These are phyloP conservation scores for Bubo bubo DNA, from an alignment of 2,113 vertebrate species.

Conservation along the genomic window DNA sequence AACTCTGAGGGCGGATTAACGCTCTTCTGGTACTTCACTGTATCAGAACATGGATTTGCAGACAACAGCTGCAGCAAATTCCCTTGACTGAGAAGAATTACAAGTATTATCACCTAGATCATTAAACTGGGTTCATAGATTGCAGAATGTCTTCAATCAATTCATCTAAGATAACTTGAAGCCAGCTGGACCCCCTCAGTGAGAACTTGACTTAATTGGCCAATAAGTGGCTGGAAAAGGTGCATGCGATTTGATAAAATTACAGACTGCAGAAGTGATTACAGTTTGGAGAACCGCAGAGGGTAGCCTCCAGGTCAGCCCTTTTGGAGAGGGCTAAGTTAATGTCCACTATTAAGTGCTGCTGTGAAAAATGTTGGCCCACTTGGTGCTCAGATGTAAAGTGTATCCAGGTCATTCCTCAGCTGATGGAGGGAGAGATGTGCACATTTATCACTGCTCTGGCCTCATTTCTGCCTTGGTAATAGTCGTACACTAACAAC, in stretches of 20 bases:
- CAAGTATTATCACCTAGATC: constrained; percentile 99
- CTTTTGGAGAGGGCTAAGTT: constrained; percentile 83
- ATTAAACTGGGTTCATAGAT: constrained; percentile 98
- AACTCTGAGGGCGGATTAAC: constrained; percentile 88
- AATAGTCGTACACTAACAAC: constrained; percentile 89
- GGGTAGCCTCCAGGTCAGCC: constrained; percentile 78
- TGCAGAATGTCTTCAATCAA: constrained; percentile 97
- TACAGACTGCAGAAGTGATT: constrained; percentile 91
- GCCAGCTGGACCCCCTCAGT: constrained; percentile 98
- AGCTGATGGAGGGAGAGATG: constrained; percentile 85
- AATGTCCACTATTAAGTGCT: constrained; percentile 90
- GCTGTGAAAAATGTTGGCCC: constrained; percentile 94
- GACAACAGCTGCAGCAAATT: constrained; percentile 95
- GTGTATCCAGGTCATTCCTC: constrained; percentile 92
- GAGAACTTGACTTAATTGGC: constrained; percentile 99
- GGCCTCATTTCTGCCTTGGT: constrained; percentile 94
- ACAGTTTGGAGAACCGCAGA: constrained; percentile 82
- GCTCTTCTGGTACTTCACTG: constrained; percentile 85
- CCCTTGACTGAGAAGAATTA: constrained; percentile 99
- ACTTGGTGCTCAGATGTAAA: constrained; percentile 85
- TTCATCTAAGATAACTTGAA: constrained; percentile 94
- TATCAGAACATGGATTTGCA: constrained; percentile 92
- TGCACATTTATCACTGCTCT: constrained; percentile 91
- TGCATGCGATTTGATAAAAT: constrained; percentile 96
- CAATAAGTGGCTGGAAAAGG: constrained; percentile 98